These are phyloP conservation scores for Pachycephala philippinensis DNA, from an alignment of 2,113 vertebrate species.

Conservation along the genomic window DNA sequence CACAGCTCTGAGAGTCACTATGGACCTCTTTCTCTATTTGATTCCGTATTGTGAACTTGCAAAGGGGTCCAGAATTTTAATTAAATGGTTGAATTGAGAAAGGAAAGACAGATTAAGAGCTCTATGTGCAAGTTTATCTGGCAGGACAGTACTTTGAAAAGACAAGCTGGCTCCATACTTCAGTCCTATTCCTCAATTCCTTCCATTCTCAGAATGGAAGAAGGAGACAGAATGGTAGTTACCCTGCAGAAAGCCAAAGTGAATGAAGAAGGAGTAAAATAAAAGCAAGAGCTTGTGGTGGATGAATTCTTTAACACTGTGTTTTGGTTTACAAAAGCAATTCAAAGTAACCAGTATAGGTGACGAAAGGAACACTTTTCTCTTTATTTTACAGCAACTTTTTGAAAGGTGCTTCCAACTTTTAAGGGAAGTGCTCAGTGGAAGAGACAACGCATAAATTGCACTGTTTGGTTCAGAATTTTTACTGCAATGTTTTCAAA, in stretches of 20 bases:
- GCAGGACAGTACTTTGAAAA: neutral
- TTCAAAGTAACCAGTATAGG: neutral
- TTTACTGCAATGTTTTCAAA: neutral
- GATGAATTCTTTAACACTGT: neutral
- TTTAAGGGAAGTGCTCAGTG: neutral
- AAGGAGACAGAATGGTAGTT: neutral
- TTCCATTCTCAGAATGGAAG: neutral
- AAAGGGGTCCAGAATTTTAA: neutral
- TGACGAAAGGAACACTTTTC: neutral
- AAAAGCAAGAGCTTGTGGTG: rapidly evolving
- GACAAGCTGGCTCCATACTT: neutral
- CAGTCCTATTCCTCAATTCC: neutral
- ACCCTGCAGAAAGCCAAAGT: neutral
- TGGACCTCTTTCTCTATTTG: neutral
- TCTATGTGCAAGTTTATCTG: neutral
- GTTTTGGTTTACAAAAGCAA: neutral
- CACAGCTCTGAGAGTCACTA: neutral
- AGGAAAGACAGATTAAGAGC: neutral
- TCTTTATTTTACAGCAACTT: neutral
- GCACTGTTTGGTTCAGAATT: neutral
- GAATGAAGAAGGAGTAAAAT: neutral
- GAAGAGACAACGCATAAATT: neutral
- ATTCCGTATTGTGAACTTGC: neutral
- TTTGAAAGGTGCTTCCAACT: neutral
- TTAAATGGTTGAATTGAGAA: neutral